Conservation (phyloP, 2,888 invertebrate species). For the Brassicogethes aeneus region DNA sequence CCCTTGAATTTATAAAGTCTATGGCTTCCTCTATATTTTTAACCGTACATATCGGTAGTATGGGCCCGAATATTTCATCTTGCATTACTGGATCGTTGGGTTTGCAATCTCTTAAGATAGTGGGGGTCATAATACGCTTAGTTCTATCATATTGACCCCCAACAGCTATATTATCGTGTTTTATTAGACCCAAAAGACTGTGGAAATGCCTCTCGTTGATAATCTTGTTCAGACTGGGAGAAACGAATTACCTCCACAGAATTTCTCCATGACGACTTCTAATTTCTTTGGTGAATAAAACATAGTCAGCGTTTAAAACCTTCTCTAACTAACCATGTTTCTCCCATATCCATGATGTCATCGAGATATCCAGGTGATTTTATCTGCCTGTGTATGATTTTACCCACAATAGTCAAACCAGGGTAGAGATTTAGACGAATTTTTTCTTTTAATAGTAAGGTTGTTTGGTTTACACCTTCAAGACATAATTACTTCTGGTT, state of each 20-base stretch:
- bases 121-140: constrained; percentile 78
- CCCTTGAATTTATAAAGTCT: constrained; percentile 75
- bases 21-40: constrained; percentile 86
- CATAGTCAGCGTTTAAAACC: too few species aligned
- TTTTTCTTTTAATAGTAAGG: too few species aligned
- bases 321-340: too few species aligned
- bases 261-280: neutral
- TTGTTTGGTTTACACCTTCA: too few species aligned
- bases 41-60: constrained; percentile 82
- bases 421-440: too few species aligned
- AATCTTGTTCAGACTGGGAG: constrained; percentile 79
- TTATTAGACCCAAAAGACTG: constrained; percentile 49
- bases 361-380: neutral
- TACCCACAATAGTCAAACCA: too few species aligned
- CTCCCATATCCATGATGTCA: neutral
- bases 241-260: constrained; percentile 35
- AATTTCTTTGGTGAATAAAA: neutral
- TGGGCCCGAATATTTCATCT: constrained; percentile 98
- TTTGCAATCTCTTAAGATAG: constrained; percentile 66
- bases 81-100: constrained; percentile 68
- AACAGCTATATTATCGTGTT: constrained; percentile 59
- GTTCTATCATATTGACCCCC: constrained; percentile 70
- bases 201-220: constrained; percentile 79
- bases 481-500: too few species aligned
- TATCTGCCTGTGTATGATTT: too few species aligned